Evolutionary conservation across 2,113 vertebrate species (phyloP), one percentile per base, ranked within the genome.

Genomic region (Ellobius talpinus): DNA sequence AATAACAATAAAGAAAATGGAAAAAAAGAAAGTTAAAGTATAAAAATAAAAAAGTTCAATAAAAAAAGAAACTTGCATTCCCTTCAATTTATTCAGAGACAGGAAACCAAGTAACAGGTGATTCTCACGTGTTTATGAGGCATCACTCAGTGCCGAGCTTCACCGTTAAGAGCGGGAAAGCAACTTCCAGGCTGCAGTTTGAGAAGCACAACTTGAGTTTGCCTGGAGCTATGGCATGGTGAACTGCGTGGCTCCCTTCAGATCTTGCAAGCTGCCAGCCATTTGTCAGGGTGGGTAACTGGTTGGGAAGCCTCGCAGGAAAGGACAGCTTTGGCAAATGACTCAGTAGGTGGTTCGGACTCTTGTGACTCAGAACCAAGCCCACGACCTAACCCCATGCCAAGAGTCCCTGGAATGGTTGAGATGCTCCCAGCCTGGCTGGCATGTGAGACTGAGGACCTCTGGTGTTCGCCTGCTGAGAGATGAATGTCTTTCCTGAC

Each of bases 361-460:
- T 94, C 50, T 33, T 89, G 39, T 95, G 97, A 97, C 94, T 98
- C 98, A 98, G 96, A 93, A 97, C 98, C 96, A 89, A 98, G 93
- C 96, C 97, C 79, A 89, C 47, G 61, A 65, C 39, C 95, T 87
- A 96, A 93, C 66, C 55, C 78, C 6, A 7, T 42, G 93, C 92
- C 92, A 94, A 90, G 58, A 45, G 79, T 93, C 82, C 12, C 3
- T 42, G 73, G 79, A 89, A 79, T 55, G 63, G 70, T 12, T 24
- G 61, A 95, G 91, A 90, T 77, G 84, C 58, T 86, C 87, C 29
- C 45, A 87, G 63, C 33, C 61, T 13, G 61, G 50, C 66, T 74
- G 84, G 52, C 58, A 58, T 78, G 87, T 50, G 45, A 63, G 63
- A 66, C 93, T 94, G 95, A 93, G 97, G 97, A 93, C 97, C 97